Base-by-base conservation (phyloP, 2,113 vertebrate species). In the Proterorhinus semilunaris region DNA sequence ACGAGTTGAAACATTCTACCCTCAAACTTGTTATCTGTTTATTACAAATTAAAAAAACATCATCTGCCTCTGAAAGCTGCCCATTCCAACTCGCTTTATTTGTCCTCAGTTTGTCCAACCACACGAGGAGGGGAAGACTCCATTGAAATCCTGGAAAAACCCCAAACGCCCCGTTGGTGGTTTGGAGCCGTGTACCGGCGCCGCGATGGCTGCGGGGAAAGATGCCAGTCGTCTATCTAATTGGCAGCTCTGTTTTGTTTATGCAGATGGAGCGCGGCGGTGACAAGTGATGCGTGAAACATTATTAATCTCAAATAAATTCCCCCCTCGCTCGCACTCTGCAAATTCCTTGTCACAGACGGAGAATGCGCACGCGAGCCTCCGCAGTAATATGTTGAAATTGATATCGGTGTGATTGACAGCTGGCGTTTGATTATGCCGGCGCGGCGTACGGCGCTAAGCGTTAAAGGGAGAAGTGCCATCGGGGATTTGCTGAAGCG, bases 221-320 rank as follows among this genome's bases (percentile, higher is more conserved):
- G 83, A 72, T 75, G 75, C 70, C 78, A 65, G 48, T 80, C 63
- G 71, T 84, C 78, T 66, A 67, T 87, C 75, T 86, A 75, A 83
- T 83, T 88, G 83, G 80, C 85, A 76, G 75, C 27, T 44, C 69
- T 27, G 58, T 84, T 85, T 79, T 77, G 73, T 86, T 86, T 80
- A 83, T 84, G 74, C 72, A 84, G 81, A 90, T 72, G 68, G 78
- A 82, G 65, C 64, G 77, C 77, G 47, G 55, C 84, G 81, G 71
- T 78, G 74, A 81, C 78, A 83, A 87, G 57, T 81, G 82, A 81
- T 78, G 83, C 79, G 55, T 73, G 72, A 86, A 83, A 86, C 53
- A 82, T 72, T 79, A 84, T 84, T 85, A 78, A 82, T 81, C 80
- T 65, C 62, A 80, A 81, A 84, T 76, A 79, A 80, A 79, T 80